Base-by-base conservation (phyloP, 2,888 invertebrate species). In the Apodemia zela region DNA sequence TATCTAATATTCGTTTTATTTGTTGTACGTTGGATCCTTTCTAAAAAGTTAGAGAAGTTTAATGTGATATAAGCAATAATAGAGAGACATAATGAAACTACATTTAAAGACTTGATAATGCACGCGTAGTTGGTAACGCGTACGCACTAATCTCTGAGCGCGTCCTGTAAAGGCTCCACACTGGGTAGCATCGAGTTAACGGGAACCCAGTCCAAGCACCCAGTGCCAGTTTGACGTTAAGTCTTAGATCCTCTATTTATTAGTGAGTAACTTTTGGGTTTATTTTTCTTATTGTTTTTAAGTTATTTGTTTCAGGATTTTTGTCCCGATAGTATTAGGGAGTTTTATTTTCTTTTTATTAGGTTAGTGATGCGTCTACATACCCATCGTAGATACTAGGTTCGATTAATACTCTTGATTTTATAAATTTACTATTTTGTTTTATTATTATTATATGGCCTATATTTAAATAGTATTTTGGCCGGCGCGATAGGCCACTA, bases 321-420 rank as follows among this genome's bases (percentile, higher is more conserved):
- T 91, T 90, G 90, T 91, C 91, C 91, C 90, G 84, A 86, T 91
- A 91, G 90, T 85, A 87, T 90, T 90, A 91, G 91, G 91, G 91
- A 89, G 89, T 89, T 90, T 91, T 89, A 89, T 89, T 89, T 89
- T 89, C 78, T 87, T 89, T 89, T 86, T 86, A 88, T 89, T 88
- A 86, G 85, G 87, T 86, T 82, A 87, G 81, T 78, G 89, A 89
- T 69, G 83, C 85, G 87, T 87, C 85, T 85, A 79, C 84, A 85
- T 81, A 78, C 84, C 82, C 77, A 84, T 87, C 84, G 82, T 80
- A 78, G 79, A 80, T 78, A 83, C 85, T 79, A 82, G 87, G 88
- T 83, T 87, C 87, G 85, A 84, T 87, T 84, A 90, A 89, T 90
- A 91, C 90, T 91, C 90, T 51, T 82, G 74, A 84, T 87, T 87